These are phyloP conservation scores for Scolopax rusticola DNA, from an alignment of 2,797 vertebrate genomes.

Conservation along the genomic window DNA sequence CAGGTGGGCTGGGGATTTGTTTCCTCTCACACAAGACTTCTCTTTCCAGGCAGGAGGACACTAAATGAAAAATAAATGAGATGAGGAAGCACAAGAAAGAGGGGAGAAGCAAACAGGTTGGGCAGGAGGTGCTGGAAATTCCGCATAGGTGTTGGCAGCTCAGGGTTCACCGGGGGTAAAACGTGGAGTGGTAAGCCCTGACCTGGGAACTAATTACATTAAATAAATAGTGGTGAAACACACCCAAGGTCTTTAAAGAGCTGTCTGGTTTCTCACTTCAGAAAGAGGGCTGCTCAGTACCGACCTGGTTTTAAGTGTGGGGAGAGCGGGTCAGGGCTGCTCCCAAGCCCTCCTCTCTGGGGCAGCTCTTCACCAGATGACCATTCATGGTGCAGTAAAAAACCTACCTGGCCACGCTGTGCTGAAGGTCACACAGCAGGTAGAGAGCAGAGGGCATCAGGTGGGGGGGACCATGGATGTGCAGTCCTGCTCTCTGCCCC, in stretches of 20 bases:
- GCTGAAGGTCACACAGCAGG: accelerated
- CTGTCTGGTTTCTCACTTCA: neutral
- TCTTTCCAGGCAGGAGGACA: neutral
- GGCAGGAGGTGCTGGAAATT: constrained; percentile 19
- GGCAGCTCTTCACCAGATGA: neutral
- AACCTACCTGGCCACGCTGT: neutral
- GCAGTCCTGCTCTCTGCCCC: neutral
- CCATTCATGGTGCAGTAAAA: neutral
- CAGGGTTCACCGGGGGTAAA: neutral
- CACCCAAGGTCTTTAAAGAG: neutral
- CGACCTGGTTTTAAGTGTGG: neutral
- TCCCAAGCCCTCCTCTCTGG: neutral
- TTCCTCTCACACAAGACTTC: neutral
- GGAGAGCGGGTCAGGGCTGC: neutral
- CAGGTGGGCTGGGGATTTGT: neutral
- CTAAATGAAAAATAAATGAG: neutral
- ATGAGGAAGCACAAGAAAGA: neutral
- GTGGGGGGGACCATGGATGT: neutral
- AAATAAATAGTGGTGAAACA: neutral
- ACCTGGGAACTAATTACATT: neutral
- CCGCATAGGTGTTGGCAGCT: neutral
- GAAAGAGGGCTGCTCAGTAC: neutral
- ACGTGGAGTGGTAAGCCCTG: neutral
- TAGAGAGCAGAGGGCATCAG: neutral
- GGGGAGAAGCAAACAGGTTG: neutral